Base-by-base conservation (phyloP, 2,888 invertebrate genomes). In the Heteropelma amictum region DNA sequence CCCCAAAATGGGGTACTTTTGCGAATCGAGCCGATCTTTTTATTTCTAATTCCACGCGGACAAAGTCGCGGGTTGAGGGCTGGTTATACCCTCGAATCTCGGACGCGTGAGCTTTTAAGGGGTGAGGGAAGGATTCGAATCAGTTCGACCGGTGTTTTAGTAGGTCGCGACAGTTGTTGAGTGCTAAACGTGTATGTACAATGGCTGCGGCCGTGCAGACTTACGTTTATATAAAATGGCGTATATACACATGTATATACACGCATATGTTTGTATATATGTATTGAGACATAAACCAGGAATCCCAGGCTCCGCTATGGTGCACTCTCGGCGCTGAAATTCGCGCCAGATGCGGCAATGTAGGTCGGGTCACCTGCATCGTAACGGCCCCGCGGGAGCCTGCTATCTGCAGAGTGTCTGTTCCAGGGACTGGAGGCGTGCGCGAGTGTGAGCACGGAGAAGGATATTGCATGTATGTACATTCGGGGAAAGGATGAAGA, bases 311-410 rank as follows among this genome's bases (percentile, higher is more conserved):
- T 47, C 64, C 63, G 38, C 35, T 38, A 33, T 33, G 47, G 54
- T 61, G 47, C 72, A 74, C 19, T 49, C 77, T 80, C 68, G 76
- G 77, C 78, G 76, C 79, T 79, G 80, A 85, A 84, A 84, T 84
- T 82, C 78, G 86, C 81, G 81, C 86, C 80, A 84, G 83, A 85
- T 85, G 68, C 49, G 77, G 78, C 78, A 81, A 87, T 85, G 84
- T 88, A 83, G 88, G 88, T 87, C 87, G 82, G 87, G 86, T 87
- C 87, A 84, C 83, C 83, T 86, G 86, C 84, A 83, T 84, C 82
- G 81, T 79, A 78, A 78, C 82, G 77, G 83, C 79, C 84, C 83
- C 79, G 79, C 80, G 73, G 77, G 72, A 67, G 47, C 60, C 40
- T 33, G 71, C 70, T 77, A 80, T 80, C 79, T 80, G 78, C 78